Base-by-base conservation (phyloP, 2,888 invertebrate species). In the Lithophane ornitopus region DNA sequence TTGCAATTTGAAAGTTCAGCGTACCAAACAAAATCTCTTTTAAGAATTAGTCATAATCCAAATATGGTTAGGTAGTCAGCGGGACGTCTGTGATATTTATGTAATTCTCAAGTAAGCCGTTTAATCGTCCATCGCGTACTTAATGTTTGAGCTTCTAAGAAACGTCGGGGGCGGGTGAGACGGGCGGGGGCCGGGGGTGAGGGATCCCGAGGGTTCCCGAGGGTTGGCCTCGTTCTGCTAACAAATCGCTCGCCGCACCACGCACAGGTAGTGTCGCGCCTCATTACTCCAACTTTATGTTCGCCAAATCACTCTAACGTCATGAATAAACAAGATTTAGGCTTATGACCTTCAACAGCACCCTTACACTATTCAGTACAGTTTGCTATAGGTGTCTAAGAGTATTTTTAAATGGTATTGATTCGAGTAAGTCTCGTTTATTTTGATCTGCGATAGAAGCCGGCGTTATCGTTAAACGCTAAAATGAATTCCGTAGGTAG, bases 281-380 rank as follows among this genome's bases (percentile, higher is more conserved):
- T 94, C 94, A 94, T 94, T 95, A 94, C 93, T 91, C 89, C 88
- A 89, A 92, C 92, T 93, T 93, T 93, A 94, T 92, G 92, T 93
- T 92, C 89, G 86, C 90, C 90, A 91, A 94, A 95, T 95, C 94
- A 94, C 92, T 93, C 89, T 88, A 80, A 89, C 88, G 84, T 90
- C 90, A 91, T 93, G 91, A 93, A 94, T 92, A 93, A 92, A 93
- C 92, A 93, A 92, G 90, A 92, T 90, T 90, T 90, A 90, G 87
- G 89, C 87, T 89, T 89, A 86, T 86, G 82, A 87, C 83, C 86
- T 85, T 85, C 85, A 80, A 82, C 78, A 80, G 79, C 76, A 81
- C 78, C 79, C 85, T 77, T 72, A 73, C 84, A 78, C 81, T 83
- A 84, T 81, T 81, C 76, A 69, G 61, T 68, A 41, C 58, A 46